Evolutionary conservation across 2,797 vertebrate genomes (phyloP).

Genomic region (Tympanoctomys barrerae): DNA sequence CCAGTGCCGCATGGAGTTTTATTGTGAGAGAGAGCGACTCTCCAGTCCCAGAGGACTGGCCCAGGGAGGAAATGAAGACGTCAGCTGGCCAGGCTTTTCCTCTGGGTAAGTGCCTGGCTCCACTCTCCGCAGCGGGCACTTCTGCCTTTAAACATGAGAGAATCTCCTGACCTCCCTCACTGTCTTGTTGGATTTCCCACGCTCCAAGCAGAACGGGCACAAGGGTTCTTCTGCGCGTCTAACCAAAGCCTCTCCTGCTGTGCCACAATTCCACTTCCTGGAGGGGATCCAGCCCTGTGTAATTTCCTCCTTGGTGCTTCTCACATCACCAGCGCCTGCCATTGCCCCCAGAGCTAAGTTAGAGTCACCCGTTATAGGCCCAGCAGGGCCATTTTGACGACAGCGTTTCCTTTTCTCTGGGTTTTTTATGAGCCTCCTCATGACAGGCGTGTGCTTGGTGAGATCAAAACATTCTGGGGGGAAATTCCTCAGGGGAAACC

Average conservation of each 20-base stretch:
- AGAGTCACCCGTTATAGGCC: conserved; percentile 58
- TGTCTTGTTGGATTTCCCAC: neutral
- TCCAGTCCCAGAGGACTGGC: conserved; percentile 63
- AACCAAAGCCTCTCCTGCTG: conserved; percentile 67
- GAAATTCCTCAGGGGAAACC: conserved; percentile 80
- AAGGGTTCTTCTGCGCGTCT: conserved; percentile 45
- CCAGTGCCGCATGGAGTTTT: conserved; percentile 44
- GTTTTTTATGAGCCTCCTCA: conserved; percentile 70
- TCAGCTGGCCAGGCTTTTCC: conserved; percentile 19
- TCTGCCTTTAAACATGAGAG: neutral
- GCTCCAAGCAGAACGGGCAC: neutral
- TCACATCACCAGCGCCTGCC: conserved; percentile 34
- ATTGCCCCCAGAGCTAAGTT: conserved; percentile 36
- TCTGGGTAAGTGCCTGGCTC: neutral
- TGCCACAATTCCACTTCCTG: neutral
- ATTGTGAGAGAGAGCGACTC: conserved; percentile 13
- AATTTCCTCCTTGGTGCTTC: conserved; percentile 60
- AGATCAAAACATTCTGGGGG: conserved; percentile 81
- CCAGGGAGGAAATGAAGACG: conserved; percentile 53
- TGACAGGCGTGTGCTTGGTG: conserved; percentile 70
- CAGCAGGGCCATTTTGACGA: conserved; percentile 74
- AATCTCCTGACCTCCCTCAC: neutral
- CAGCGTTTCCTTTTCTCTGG: conserved; percentile 67
- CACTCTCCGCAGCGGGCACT: neutral
- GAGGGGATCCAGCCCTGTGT: conserved; percentile 2